Evolutionary conservation across 2,797 vertebrate genomes (phyloP), one percentile per base, ranked within the genome.

Genomic region (Hyperoplus immaculatus): DNA sequence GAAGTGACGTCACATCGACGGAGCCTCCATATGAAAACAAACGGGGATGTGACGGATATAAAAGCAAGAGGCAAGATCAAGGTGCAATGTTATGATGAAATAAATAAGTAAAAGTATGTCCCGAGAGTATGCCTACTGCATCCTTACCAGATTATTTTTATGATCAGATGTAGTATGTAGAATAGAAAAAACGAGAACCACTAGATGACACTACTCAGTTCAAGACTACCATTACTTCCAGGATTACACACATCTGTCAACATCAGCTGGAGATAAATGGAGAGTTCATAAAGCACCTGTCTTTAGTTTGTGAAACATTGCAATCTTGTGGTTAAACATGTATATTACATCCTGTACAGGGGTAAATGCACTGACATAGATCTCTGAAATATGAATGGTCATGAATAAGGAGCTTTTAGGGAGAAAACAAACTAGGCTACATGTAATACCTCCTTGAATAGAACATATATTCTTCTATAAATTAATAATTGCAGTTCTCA

Each of bases 261-360:
- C 2, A 82, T 71, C 65, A 85, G 53, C 75, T 85, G 29, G 29
- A 68, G 14, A 36, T 47, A 15, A 68, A 39, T 57, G 61, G n/a
- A 83, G 46, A 54, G 42, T 45, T 51, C 38, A 42, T 38, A 10
- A 55, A 9, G 5, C 9, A 42, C 10, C 1, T n/a, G 16, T 21
- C 10, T 42, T 7, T 6, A n/a, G 8, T 8, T 54, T 21, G 13
- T 18, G 0, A 46, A 64, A 72, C 54, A 47, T 49, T 59, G 36
- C 36, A 58, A 15, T 21, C 75, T 12, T 47, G 45, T 60, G 75
- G 58, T 38, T 4, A 36, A 69, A 46, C 2, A 41, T 50, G 4
- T 6, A 21, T 18, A 51, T 41, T 11, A 42, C 50, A 54, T 18
- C 6, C 39, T 36, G 0, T 21, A 29, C 9, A 3, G 14, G 3